Conservation (phyloP, 2,888 invertebrate species). For the Caenorhabditis doughertyi region DNA sequence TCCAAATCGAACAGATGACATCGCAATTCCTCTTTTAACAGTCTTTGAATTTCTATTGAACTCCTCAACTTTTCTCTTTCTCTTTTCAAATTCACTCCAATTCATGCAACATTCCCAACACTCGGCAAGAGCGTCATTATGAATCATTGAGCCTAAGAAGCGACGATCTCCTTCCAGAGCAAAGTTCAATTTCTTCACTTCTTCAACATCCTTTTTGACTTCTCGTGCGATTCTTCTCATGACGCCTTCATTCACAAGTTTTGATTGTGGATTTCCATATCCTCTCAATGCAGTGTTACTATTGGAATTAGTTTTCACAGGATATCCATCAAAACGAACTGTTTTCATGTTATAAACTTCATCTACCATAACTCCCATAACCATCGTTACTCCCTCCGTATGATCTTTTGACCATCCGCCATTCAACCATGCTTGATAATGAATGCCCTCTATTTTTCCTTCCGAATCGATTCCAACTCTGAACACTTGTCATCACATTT, state of each 20-base stretch:
- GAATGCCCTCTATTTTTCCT: conserved; percentile 89
- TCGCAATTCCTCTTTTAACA: conserved; percentile 90
- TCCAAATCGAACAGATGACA: conserved; percentile 91
- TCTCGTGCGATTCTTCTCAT: conserved; percentile 88
- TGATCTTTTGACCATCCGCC: conserved; percentile 91
- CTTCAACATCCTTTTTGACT: conserved; percentile 87
- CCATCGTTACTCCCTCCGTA: conserved; percentile 84
- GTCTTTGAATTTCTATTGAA: conserved; percentile 86
- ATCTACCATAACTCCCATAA: conserved; percentile 53
- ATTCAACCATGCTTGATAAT: conserved; percentile 89
- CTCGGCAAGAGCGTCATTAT: conserved; percentile 78
- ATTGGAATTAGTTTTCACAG: conserved; percentile 91
- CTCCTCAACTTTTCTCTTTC: conserved; percentile 86
- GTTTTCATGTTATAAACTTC: conserved; percentile 88
- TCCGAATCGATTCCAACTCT: conserved; percentile 85
- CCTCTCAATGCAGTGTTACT: conserved; percentile 92
- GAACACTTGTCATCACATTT: not conserved
- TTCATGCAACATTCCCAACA: conserved; percentile 90
- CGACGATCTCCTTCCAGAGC: conserved; percentile 30
- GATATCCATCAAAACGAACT: conserved; percentile 86
- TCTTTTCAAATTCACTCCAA: conserved; percentile 87
- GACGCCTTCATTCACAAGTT: conserved; percentile 90
- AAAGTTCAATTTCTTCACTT: conserved; percentile 84
- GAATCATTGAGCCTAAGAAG: conserved; percentile 32
- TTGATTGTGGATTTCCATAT: conserved; percentile 93